Percentiles rank a stretch among this genome's conserved stretches.
Evolutionary conservation across 2,888 invertebrate species (phyloP).

Genomic region (Anarsia innoxiella): DNA sequence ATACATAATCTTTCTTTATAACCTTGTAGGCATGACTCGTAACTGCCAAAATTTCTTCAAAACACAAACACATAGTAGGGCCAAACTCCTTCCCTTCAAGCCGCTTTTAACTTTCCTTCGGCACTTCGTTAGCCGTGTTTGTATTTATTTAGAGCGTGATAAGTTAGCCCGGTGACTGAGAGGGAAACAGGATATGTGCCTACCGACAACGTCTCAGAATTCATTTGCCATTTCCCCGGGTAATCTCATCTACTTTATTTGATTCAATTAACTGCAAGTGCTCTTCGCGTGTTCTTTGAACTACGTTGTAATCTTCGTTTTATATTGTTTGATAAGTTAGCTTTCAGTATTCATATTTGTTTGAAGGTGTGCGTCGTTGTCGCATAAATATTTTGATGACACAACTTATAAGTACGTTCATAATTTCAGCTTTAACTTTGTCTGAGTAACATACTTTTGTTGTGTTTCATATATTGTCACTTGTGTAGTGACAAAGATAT

Average conservation of each 20-base stretch:
- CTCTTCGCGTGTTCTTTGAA: slow-evolving; percentile 7
- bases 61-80: slow-evolving; percentile 30
- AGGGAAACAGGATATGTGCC: slow-evolving; percentile 55
- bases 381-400: too few species aligned
- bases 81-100: slow-evolving; percentile 39
- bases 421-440: too few species aligned
- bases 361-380: too few species aligned
- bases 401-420: too few species aligned
- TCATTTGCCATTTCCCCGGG: slow-evolving; percentile 33
- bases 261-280: slow-evolving; percentile 13
- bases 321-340: too few species aligned
- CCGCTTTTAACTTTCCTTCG: slow-evolving; percentile 67
- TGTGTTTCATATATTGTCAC: too few species aligned
- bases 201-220: slow-evolving; percentile 31
- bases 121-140: slow-evolving; percentile 67
- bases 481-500: too few species aligned
- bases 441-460: too few species aligned
- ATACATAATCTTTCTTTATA: too few species aligned
- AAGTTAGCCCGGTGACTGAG: slow-evolving; percentile 57
- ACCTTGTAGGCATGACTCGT: too few species aligned
- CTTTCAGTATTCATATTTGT: too few species aligned
- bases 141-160: slow-evolving; percentile 68
- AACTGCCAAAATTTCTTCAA: not conserved
- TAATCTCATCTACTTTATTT: slow-evolving; percentile 15
- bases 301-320: not conserved